Percentiles rank a stretch among this genome's conserved stretches.
Conservation (phyloP, 2,797 vertebrate species). For the Etheostoma perlongum region DNA sequence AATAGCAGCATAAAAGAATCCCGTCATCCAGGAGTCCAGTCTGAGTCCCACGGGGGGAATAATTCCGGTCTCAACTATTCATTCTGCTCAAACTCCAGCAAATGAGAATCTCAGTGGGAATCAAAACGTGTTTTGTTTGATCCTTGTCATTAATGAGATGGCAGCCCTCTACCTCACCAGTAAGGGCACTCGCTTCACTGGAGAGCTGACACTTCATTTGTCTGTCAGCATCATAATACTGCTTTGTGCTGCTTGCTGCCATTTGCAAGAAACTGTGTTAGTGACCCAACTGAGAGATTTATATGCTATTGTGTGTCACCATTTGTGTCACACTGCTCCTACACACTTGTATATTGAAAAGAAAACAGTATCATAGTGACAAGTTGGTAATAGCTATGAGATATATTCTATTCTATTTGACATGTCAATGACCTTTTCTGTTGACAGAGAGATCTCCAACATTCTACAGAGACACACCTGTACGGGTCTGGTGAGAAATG, state of each 20-base stretch:
- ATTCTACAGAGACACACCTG: constrained; percentile 66
- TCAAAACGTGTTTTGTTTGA: constrained; percentile 59
- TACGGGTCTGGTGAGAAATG: constrained; percentile 78
- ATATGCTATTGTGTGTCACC: not conserved
- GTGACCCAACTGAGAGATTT: constrained; percentile 27
- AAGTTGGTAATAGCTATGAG: not conserved
- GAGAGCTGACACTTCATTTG: constrained; percentile 65
- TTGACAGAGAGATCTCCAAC: constrained; percentile 84
- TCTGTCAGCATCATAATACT: constrained; percentile 56
- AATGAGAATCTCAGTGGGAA: constrained; percentile 58
- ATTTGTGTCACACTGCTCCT: not conserved
- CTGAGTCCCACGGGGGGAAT: constrained; percentile 25
- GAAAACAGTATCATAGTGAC: too few relatives aligned
- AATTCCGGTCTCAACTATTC: constrained; percentile 38
- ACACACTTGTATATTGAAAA: not conserved
- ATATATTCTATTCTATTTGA: constrained; percentile 1
- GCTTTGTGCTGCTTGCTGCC: constrained; percentile 48
- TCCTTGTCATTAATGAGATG: constrained; percentile 75
- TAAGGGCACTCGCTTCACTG: constrained; percentile 66
- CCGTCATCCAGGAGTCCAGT: constrained; percentile 28
- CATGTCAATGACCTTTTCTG: not conserved
- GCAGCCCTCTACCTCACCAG: constrained; percentile 65
- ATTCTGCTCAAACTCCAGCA: constrained; percentile 60
- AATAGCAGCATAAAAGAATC: not conserved
- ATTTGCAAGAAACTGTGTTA: constrained; percentile 41